Evolutionary conservation across 2,113 vertebrate species (phyloP), one percentile per base, ranked within the genome.

Genomic region (Podiceps cristatus): DNA sequence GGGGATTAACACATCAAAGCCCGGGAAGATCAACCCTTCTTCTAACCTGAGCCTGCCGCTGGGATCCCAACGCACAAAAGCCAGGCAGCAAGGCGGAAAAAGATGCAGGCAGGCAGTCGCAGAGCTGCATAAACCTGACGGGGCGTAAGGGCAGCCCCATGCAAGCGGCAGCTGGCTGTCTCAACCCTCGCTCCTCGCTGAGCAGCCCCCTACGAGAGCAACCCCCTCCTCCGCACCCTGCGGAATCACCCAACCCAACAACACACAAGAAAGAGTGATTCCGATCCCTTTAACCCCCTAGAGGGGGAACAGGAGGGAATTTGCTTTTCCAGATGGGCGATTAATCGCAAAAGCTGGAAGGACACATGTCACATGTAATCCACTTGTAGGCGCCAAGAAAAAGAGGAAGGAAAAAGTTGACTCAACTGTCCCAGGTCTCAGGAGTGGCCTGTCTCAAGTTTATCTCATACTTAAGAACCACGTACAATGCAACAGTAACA

Each of bases 1-100:
- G 53, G 90, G 91, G 94, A 96, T 97, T 97, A 96, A 97, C 96
- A 97, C 94, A 97, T 97, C 96, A 97, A 97, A 97, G 95, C 93
- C 97, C 89, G 58, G 89, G 35, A 64, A 24, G 59, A 55, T 40
- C 74, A 86, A 77, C 42, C 33, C 37, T 82, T 91, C 60, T 67
- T 67, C 85, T 63, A 42, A 25, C 28, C 18, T 7, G 33, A 80
- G 74, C 63, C 18, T 3, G 13, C 25, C 1, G 0, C 11, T 0
- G 2, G 22, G 52, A 80, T 78, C 53, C 53, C 60, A 9, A 13
- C 20, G 9, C 66, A 2, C 45, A n/a, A 45, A 84, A 12, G 17
- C 19, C 23, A 9, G 40, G n/a, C 14, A 50, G 33, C 12, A 4
- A 76, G 12, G 18, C 1, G 3, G 18, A 69, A 25, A 24, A 53